Evolutionary conservation across 2,888 invertebrate species (phyloP), one percentile per base, ranked within the genome.

Genomic region (Prosapia bicincta): DNA sequence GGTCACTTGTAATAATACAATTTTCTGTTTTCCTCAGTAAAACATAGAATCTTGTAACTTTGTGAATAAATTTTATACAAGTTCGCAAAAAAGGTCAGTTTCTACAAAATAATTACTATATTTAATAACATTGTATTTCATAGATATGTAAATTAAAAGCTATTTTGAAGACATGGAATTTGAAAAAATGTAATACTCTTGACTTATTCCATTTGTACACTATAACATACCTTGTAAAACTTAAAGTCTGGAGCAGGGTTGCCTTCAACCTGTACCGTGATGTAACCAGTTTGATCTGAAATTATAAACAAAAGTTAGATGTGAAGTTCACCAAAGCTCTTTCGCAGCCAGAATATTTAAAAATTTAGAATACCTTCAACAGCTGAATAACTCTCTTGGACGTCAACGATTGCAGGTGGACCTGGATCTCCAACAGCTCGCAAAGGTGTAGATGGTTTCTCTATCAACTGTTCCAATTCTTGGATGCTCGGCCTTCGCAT

Each of bases 231-330:
- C 86, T 96, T 97, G 88, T 95, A 97, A 88, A 96, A 98, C 85
- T 94, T 96, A 87, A 98, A 97, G 25, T 95, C 95, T 3, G 99
- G 98, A 74, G 95, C 91, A 69, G 98, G 98, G 83, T 94, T 93
- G 84, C 98, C 98, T 86, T 97, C 96, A 80, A 99, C 93, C 86
- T 93, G 92, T 75, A 98, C 93, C 76, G 95, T 95, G 84, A 98
- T 92, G 86, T 96, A 97, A 73, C 94, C 98, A 83, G 94, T 95
- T 87, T 93, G 92, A 88, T 96, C 97, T 96, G 85, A 69, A 83
- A 82, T 66, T 26, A 28, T 20, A 38, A 30, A 30, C 30, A 30
- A 6, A 30, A 6, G 9, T 30, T 9, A 30, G 28, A 0, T 6
- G 20, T 15, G 20, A 24, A 10, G 13, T 1, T 1, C 3, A 73